Evolutionary conservation across 2,888 invertebrate species (phyloP), one percentile per base, ranked within the genome.

Genomic region (Plagodis pulveraria): DNA sequence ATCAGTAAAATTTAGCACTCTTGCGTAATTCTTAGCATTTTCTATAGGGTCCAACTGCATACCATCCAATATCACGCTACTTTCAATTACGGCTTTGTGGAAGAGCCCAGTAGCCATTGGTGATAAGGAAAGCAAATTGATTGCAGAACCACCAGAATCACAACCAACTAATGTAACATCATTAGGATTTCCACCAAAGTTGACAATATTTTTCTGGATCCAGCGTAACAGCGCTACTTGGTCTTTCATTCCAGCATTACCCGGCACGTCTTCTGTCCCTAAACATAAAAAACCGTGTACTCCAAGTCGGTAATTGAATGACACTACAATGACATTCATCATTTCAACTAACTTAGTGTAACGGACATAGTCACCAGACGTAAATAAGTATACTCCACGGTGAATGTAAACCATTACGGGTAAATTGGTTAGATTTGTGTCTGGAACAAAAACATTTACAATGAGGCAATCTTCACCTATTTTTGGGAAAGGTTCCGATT

Each of bases 171-270:
- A 42, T 0, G 66, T 69, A 9, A 71, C 62, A 35, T 71, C 65
- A 38, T 66, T 32, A 32, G 69, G 67, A 36, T 69, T 67, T 6
- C 69, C 71, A n/a, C 67, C 65, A 47, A 67, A 71, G n/a, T 38
- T 53, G 7, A 58, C 67, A 10, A 71, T 69, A 22, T 71, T 71
- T 10, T 54, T 58, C 12, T 63, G 53, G 5, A 71, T 62, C 69
- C 70, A 70, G 2, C 62, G 58, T 11, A 70, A 49, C 8, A 60
- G 22, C 0, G 67, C 67, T 38, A 69, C 60, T 56, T 66, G 63
- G 45, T 71, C 69, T 52, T 71, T 69, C 63, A 71, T 48, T 2
- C 67, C 69, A 11, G 69, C 71, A 46, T 73, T 72, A 5, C 73
- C 71, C 5, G 73, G 73, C 2, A 59, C 63, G 35, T 58, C 60